Evolutionary conservation across 2,113 vertebrate species (phyloP).

Genomic region (Alexandromys fortis): DNA sequence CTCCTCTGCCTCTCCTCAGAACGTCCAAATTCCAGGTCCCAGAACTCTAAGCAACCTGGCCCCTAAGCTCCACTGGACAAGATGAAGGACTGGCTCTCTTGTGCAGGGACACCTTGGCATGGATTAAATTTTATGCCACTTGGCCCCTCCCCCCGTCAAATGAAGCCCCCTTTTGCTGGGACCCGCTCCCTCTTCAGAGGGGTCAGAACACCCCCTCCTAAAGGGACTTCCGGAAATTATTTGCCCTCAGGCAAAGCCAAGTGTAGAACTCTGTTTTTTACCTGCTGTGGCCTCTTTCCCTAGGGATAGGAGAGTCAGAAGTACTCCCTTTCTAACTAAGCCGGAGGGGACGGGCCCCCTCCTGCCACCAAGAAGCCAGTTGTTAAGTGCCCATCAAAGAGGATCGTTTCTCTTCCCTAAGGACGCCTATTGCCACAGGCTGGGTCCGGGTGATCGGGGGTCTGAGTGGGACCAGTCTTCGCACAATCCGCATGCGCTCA

Average conservation of each 20-base stretch:
- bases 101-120: conserved; percentile 35
- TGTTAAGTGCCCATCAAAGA: conserved; percentile 41
- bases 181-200: conserved; percentile 78
- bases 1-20: neutral
- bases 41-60: conserved; percentile 44
- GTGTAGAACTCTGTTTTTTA: conserved; percentile 46
- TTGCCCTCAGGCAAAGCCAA: conserved; percentile 74
- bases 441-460: neutral
- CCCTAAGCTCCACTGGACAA: conserved; percentile 26
- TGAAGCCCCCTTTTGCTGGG: conserved; percentile 61
- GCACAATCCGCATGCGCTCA: conserved; percentile 10
- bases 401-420: conserved; percentile 4
- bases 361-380: conserved; percentile 34
- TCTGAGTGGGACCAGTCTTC: neutral
- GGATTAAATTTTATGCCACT: conserved; percentile 28
- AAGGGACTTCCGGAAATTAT: conserved; percentile 78
- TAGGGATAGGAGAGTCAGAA: neutral
- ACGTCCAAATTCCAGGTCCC: conserved; percentile 37
- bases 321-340: conserved; percentile 12
- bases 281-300: conserved; percentile 38
- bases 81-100: neutral
- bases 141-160: conserved; percentile 32
- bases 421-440: neutral
- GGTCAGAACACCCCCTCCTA: conserved; percentile 68
- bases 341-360: neutral